Evolutionary conservation across 92 coral and sea anemone species (phyloP).

Genomic region (Plumapathes pennacea): DNA sequence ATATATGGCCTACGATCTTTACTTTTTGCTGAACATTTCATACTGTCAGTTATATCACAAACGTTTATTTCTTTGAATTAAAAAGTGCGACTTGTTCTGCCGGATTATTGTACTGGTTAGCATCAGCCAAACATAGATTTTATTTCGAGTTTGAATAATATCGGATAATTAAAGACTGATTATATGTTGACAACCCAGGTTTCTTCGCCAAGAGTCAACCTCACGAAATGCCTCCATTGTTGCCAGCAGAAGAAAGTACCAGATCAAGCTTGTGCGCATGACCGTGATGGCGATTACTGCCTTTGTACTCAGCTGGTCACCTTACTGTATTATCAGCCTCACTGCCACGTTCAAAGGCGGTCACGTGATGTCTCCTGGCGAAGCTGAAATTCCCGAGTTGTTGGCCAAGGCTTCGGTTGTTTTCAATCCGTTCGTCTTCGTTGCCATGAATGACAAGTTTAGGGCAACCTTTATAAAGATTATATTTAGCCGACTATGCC

Average conservation of each 20-base stretch:
- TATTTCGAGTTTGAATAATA: too few species aligned
- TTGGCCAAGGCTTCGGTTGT: slow-evolving; percentile 72
- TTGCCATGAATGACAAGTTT: slow-evolving; percentile 42
- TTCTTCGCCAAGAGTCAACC: slow-evolving; percentile 13
- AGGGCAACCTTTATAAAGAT: too few species aligned
- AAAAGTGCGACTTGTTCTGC: too few species aligned
- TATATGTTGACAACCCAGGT: too few species aligned
- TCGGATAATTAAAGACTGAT: too few species aligned
- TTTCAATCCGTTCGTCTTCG: slow-evolving; percentile 67
- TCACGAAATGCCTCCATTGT: slow-evolving; percentile 10
- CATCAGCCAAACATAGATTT: too few species aligned
- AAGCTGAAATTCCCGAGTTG: slow-evolving; percentile 57
- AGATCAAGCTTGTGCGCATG: slow-evolving; percentile 43
- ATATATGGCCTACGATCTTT: too few species aligned
- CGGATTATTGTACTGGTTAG: too few species aligned
- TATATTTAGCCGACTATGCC: too few species aligned
- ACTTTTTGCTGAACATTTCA: too few species aligned
- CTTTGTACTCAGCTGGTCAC: slow-evolving; percentile 67
- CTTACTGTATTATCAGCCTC: slow-evolving; percentile 59
- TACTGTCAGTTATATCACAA: too few species aligned
- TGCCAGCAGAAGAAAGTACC: slow-evolving; percentile 25
- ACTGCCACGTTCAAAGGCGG: slow-evolving; percentile 22
- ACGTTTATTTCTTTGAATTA: too few species aligned
- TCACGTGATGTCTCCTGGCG: slow-evolving; percentile 31
- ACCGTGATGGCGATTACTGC: slow-evolving; percentile 44